Base-by-base conservation (phyloP, 1,140 invertebrate species). In the Rhagoletis pomonella region DNA sequence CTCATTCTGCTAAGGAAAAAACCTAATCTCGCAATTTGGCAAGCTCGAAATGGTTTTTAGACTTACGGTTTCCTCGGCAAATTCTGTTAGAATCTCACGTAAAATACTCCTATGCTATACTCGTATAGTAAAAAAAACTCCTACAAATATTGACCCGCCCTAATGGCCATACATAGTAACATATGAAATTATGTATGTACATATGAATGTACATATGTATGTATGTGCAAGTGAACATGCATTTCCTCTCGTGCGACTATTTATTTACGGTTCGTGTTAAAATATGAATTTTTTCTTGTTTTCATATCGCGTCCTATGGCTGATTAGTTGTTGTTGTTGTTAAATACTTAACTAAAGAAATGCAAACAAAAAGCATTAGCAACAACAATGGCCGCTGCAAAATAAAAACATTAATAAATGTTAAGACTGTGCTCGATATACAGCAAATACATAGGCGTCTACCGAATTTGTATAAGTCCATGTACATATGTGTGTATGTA, bases 321-420 rank as follows among this genome's bases (percentile, higher is more conserved):
- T 29, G 29, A 29, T 29, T 29, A 29, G 29, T 29, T 29, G 44
- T 19, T 81, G 73, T 55, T 73, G 39, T 44, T 50, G 39, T 47
- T 73, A 47, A 12, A 42, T 47, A n/a, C 47, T 81, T 81, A 81
- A 81, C 6, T 50, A 44, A 19, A 59, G 44, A 42, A 69, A 87
- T 44, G 50, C 64, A 50, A 47, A 59, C n/a, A 65, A 89, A 88
- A 88, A 85, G 60, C 73, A 69, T 44, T 87, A 58, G 7, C 69
- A 81, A 84, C 69, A 87, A 84, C 59, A 87, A 81, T 77, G 73
- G 73, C 14, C 1, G 58, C 19, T 60, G 81, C 77, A 60, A 81
- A 86, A 88, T 65, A 77, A 87, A 60, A 69, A 67, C 77, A 87
- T 84, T 47, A 87, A 84, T 58, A 81, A 81, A 81, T 81, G 73